These are phyloP conservation scores for Ophion obscuratus DNA, from an alignment of 2,888 invertebrate species.

Conservation along the genomic window DNA sequence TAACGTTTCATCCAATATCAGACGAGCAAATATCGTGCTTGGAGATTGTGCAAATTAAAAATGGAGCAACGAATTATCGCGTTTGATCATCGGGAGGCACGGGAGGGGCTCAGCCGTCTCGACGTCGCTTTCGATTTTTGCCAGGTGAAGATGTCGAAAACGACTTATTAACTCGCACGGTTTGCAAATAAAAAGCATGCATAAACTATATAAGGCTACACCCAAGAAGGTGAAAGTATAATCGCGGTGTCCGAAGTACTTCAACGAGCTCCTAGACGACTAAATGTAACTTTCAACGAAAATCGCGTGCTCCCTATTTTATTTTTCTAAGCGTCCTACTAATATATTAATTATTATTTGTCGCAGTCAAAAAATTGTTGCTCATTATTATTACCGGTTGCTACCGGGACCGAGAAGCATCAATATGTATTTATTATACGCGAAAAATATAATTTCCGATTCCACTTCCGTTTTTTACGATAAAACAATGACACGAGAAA, in stretches of 20 bases:
- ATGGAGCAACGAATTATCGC: background rate
- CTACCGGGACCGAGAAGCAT: background rate
- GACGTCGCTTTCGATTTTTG: constrained; percentile 17
- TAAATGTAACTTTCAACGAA: constrained; percentile 27
- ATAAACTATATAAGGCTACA: background rate
- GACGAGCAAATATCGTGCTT: too few species aligned
- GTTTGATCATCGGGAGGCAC: background rate
- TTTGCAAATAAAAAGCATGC: constrained; percentile 11
- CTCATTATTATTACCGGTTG: background rate
- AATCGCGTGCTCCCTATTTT: background rate
- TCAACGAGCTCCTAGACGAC: constrained; percentile 12
- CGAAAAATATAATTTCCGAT: background rate
- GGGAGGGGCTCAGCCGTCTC: background rate
- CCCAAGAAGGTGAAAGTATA: constrained; percentile 61
- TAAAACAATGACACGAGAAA: background rate
- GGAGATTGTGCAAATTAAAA: background rate
- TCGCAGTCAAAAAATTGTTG: background rate
- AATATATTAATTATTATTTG: background rate
- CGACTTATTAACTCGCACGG: constrained; percentile 12
- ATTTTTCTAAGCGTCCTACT: background rate
- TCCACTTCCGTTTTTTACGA: background rate
- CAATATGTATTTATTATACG: background rate
- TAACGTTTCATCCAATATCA: too few species aligned
- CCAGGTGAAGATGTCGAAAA: constrained; percentile 10
- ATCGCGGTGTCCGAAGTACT: constrained; percentile 16